Evolutionary conservation across 2,797 vertebrate species (phyloP).

Genomic region (Enteromius argenteus): DNA sequence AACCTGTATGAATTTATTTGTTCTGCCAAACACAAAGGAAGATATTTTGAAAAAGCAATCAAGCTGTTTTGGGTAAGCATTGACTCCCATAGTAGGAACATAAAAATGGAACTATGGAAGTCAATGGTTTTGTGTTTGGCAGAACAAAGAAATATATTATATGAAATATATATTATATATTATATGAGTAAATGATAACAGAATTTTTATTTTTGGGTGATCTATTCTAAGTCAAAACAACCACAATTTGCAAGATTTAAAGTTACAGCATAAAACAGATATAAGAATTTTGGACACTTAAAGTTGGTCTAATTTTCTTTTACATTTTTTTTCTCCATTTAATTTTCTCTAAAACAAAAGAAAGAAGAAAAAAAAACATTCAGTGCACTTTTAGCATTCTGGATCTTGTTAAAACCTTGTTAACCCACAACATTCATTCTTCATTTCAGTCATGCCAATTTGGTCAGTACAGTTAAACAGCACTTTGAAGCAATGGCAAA

Average conservation of each 20-base stretch:
- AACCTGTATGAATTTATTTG: too few species aligned
- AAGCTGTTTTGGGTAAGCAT: too few species aligned
- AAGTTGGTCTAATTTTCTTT: background rate
- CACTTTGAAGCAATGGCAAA: slow-evolving; percentile 16
- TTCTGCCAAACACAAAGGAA: too few species aligned
- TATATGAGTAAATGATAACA: too few species aligned
- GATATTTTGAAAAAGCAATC: too few species aligned
- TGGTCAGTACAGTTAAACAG: slow-evolving; percentile 18
- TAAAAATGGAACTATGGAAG: too few species aligned
- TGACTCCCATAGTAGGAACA: too few species aligned
- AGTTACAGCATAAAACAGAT: background rate
- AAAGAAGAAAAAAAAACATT: background rate
- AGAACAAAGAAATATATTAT: too few species aligned
- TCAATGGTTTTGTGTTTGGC: too few species aligned
- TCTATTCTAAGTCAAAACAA: background rate
- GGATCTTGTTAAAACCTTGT: background rate
- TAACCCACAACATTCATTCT: background rate
- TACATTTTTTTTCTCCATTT: background rate
- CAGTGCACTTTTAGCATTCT: background rate
- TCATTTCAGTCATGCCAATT: background rate
- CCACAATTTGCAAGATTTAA: background rate
- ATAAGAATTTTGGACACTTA: background rate
- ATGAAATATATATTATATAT: too few species aligned
- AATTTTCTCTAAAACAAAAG: background rate
- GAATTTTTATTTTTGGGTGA: too few species aligned